Base-by-base conservation (phyloP, 2,888 invertebrate genomes). In the Aspidiotus destructor region DNA sequence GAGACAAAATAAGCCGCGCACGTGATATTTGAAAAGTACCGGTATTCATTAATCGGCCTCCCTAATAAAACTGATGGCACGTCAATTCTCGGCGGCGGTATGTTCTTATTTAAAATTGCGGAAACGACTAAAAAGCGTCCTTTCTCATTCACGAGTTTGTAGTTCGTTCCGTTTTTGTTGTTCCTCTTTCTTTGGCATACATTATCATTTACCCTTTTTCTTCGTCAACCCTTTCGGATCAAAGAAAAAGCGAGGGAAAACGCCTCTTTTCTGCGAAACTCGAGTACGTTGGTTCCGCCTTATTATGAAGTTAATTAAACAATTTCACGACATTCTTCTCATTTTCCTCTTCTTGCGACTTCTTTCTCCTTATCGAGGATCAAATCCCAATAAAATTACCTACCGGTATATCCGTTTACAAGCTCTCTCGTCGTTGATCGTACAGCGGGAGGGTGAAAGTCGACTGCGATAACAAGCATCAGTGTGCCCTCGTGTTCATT, bases 231-330 rank as follows among this genome's bases (percentile, higher is more conserved):
- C 28, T 28, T 28, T 28, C 28, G 28, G 57, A n/a, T 67, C 58
- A 58, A 60, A 67, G 67, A 40, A 67, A 67, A 67, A 60, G 42
- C 40, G 17, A 67, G 42, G 58, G 67, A 58, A 67, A 28, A 64
- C 55, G 44, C 17, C 48, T 41, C 67, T 41, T 60, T 60, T 67
- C 57, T 58, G 48, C 60, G 67, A 58, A 67, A 60, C 67, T 67
- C 48, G 48, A 67, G 67, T 67, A 67, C 67, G 67, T 60, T 60
- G 58, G 60, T 60, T 67, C 60, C 55, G 67, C 67, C 60, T 60
- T 60, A 67, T 67, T 67, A 67, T 67, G 67, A 67, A 67, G 44
- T 67, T 67, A 67, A 67, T 67, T 67, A 67, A 67, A 67, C 67
- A 58, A 67, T 67, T 67, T 60, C 67, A 67, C 67, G 60, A 67